phyloP scores from a whole-genome alignment of 1,140 invertebrate genomes.

The Halictus rubicundus region DNA sequence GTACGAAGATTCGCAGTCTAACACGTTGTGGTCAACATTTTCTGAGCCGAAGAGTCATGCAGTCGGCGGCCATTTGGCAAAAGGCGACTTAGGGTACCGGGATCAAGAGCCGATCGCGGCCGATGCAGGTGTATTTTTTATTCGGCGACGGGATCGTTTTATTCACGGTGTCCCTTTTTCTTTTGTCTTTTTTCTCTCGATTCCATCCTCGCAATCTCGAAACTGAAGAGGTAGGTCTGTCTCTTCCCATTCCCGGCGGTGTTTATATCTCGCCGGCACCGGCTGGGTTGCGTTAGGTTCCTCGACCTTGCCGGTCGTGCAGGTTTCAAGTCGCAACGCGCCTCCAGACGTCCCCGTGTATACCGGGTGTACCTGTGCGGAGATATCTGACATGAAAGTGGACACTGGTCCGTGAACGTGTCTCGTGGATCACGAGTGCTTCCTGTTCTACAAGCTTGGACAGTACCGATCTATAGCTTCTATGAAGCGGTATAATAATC shows the following conservation, averaged over 20 bases:
- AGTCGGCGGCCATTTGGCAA: too few relatives aligned
- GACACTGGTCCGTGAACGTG: background rate
- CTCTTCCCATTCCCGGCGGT: constrained; percentile 51
- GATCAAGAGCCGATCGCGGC: background rate
- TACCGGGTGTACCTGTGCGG: constrained; percentile 42
- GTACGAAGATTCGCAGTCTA: too few relatives aligned
- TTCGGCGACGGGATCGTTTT: constrained; percentile 17
- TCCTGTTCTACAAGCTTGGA: too few relatives aligned
- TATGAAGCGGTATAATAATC: too few relatives aligned
- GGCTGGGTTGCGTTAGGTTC: constrained; percentile 69
- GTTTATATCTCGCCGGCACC: constrained; percentile 62
- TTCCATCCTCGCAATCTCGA: constrained; percentile 41
- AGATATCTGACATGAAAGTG: constrained; percentile 2
- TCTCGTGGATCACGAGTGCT: too few relatives aligned
- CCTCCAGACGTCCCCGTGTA: constrained; percentile 36
- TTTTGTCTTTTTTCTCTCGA: background rate
- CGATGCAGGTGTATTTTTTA: constrained; percentile 36
- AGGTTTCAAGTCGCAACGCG: constrained; percentile 70
- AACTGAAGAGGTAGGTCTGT: constrained; percentile 47
- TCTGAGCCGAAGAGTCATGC: too few relatives aligned
- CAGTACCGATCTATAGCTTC: too few relatives aligned
- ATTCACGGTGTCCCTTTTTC: background rate
- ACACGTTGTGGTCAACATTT: too few relatives aligned
- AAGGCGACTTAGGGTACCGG: background rate
- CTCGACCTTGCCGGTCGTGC: constrained; percentile 74